Percentiles rank a stretch among this genome's conserved stretches.
phyloP scores from a whole-genome alignment of 2,888 invertebrate genomes.

The Perithous albicinctus region DNA sequence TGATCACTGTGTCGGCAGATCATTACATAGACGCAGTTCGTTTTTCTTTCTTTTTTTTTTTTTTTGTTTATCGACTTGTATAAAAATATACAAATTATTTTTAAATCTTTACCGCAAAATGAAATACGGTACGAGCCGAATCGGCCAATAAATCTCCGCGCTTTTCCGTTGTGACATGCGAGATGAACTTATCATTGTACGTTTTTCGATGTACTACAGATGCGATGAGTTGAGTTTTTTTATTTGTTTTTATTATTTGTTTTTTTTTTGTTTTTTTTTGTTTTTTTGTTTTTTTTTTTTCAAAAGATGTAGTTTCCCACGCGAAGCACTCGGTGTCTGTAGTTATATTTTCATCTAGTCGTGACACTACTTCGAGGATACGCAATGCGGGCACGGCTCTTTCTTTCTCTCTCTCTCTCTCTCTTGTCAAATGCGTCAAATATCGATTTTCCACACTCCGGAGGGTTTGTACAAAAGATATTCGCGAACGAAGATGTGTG shows the following conservation, averaged over 20 bases:
- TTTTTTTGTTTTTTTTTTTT: conserved; percentile 15
- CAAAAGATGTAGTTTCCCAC: neutral
- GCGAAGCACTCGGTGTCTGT: conserved; percentile 19
- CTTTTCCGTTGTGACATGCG: conserved; percentile 49
- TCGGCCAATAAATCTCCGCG: conserved; percentile 56
- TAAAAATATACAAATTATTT: conserved; percentile 80
- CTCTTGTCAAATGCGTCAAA: conserved; percentile 21
- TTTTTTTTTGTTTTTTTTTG: conserved; percentile 14
- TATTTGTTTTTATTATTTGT: conserved; percentile 1
- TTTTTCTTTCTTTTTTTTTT: conserved; percentile 19
- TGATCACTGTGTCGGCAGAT: conserved; percentile 62
- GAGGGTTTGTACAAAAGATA: conserved; percentile 55
- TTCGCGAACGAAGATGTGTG: conserved; percentile 42
- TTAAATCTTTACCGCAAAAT: conserved; percentile 73
- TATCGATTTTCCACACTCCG: conserved; percentile 44
- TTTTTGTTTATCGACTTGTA: conserved; percentile 71
- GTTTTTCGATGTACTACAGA: conserved; percentile 65
- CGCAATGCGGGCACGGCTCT: conserved; percentile 45
- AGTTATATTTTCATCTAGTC: conserved; percentile 21
- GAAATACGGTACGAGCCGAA: conserved; percentile 65
- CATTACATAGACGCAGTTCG: conserved; percentile 61
- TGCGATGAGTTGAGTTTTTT: conserved; percentile 43
- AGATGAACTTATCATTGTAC: conserved; percentile 65
- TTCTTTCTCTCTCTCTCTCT: conserved; percentile 32
- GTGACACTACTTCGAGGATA: conserved; percentile 25